Conservation (phyloP, 1,140 invertebrate genomes). For the Leptopilina boulardi region DNA sequence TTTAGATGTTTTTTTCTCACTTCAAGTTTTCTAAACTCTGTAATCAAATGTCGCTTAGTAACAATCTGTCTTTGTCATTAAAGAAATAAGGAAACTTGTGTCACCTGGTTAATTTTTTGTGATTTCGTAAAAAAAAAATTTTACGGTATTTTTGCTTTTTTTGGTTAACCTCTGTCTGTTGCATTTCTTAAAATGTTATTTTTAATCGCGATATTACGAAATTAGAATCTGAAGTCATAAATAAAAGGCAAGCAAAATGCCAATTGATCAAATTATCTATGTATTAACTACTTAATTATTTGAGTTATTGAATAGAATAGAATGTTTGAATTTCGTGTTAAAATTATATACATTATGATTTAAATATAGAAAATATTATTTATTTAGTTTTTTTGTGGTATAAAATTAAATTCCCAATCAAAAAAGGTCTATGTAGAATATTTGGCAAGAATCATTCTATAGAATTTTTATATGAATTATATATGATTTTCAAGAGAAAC, state of each 20-base stretch:
- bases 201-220: no score
- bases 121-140: not conserved
- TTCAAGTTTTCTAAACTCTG: not conserved
- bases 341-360: no score
- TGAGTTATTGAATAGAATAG: not conserved
- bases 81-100: not conserved
- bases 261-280: slow-evolving; percentile 4
- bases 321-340: not conserved
- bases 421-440: no score
- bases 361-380: no score
- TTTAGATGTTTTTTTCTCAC: slow-evolving; percentile 24
- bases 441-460: no score
- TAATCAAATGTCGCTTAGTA: slow-evolving; percentile 12
- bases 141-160: not conserved
- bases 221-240: no score
- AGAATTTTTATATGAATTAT: no score
- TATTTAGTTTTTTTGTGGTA: no score
- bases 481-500: no score
- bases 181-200: no score
- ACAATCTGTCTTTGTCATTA: not conserved
- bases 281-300: not conserved
- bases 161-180: no score
- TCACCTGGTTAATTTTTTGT: not conserved
- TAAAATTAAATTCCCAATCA: no score
- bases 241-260: not conserved